Base-by-base conservation (phyloP, 1,140 invertebrate genomes). In the Zelostemma sp. region DNA sequence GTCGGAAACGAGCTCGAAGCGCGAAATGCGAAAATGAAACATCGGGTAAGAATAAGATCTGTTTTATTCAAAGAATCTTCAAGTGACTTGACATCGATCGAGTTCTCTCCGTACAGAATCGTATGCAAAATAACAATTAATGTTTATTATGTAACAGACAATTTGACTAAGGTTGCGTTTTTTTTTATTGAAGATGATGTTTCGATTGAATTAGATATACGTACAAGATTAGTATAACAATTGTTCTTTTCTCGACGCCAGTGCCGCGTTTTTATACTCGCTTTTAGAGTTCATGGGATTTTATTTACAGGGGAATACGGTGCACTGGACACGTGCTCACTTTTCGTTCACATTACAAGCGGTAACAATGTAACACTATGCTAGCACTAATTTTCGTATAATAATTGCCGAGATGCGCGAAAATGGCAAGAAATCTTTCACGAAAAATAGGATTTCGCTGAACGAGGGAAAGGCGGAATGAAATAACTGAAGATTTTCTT, bases 331-430 rank as follows among this genome's bases (percentile, higher is more conserved):
- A 54, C 74, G 74, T 64, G 68, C n/a, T 75, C 69, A 58, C 58
- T 68, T 68, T 68, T 80, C 51, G 45, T 75, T 79, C 74, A 73
- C 75, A 79, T 80, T 74, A 80, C 75, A 83, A 82, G 80, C 81
- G 75, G 79, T 82, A 80, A 83, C 80, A 82, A 80, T 79, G 76
- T 79, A 82, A 81, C 76, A 66, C 69, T 80, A 81, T 57, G 49
- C 77, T 81, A 80, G 78, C 57, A 73, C 70, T 81, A 80, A 72
- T 77, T 74, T 51, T 77, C 65, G 71, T 54, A 73, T 75, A 74
- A 78, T 77, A 64, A 78, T 74, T 63, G 56, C 65, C 55, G 55
- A 18, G 70, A 68, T 61, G 15, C 41, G 60, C 55, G 63, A 48
- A 74, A 73, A 73, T 48, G 40, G 57, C 68, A 54, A 73, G 35